Conservation (phyloP, 2,888 invertebrate species). For the Drosophila buzzatii region DNA sequence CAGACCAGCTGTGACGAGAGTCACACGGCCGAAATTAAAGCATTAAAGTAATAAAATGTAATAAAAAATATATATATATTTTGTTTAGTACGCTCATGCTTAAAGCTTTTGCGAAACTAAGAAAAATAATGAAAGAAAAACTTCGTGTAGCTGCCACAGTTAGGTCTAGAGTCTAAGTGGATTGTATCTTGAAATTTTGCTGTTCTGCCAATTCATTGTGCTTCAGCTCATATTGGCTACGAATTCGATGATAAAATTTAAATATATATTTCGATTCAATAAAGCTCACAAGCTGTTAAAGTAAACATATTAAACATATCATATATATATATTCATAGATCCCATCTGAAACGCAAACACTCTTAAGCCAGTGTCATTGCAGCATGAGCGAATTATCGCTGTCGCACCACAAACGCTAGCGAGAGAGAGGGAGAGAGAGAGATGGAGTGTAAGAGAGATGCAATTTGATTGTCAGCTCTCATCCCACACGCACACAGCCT, state of each 20-base stretch:
- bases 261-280: neutral
- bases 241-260: neutral
- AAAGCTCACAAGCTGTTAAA: neutral
- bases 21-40: too few species aligned
- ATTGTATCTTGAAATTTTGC: too few species aligned
- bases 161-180: too few species aligned
- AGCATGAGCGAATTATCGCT: constrained; percentile 1
- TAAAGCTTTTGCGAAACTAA: too few species aligned
- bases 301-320: neutral
- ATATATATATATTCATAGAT: neutral
- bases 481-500: constrained; percentile 1
- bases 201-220: too few species aligned
- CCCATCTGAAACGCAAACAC: neutral
- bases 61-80: too few species aligned
- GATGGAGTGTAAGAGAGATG: constrained; percentile 16
- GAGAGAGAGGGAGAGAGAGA: neutral
- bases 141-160: too few species aligned
- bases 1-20: too few species aligned
- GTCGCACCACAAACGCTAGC: neutral
- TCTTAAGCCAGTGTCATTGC: constrained; percentile 8
- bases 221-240: neutral
- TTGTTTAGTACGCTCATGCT: too few species aligned
- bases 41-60: too few species aligned
- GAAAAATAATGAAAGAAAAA: too few species aligned
- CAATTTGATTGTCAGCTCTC: constrained; percentile 52